These are phyloP conservation scores for Emydura subglobosa DNA, from an alignment of 2,113 vertebrate genomes.

Conservation along the genomic window DNA sequence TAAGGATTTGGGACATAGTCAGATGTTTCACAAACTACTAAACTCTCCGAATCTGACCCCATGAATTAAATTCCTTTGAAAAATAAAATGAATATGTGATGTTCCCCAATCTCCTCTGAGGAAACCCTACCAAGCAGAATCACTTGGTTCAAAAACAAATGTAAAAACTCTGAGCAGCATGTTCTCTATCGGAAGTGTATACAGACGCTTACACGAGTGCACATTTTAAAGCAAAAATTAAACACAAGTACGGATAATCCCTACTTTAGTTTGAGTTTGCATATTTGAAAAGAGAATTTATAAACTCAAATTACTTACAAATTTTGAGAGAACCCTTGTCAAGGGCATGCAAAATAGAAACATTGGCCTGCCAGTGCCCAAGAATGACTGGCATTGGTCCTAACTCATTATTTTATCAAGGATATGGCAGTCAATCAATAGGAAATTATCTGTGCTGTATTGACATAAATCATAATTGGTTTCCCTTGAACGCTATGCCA, in stretches of 20 bases:
- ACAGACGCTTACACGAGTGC: not conserved
- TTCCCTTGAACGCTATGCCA: constrained; percentile 80
- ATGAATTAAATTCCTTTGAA: constrained; percentile 11
- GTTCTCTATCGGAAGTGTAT: not conserved
- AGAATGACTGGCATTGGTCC: constrained; percentile 74
- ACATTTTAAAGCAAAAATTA: not conserved
- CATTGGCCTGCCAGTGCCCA: constrained; percentile 42
- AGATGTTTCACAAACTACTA: not conserved
- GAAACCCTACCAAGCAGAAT: constrained; percentile 2
- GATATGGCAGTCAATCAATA: constrained; percentile 84
- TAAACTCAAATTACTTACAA: constrained; percentile 59
- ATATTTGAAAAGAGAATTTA: constrained; percentile 56
- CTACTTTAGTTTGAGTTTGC: constrained; percentile 12
- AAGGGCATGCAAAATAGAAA: constrained; percentile 70
- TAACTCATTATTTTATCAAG: constrained; percentile 82
- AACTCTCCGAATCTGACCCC: not conserved
- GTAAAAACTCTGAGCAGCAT: not conserved
- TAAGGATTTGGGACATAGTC: not conserved
- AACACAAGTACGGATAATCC: not conserved
- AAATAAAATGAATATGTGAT: not conserved
- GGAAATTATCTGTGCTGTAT: constrained; percentile 81
- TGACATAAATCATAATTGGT: constrained; percentile 86
- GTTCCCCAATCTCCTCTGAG: not conserved
- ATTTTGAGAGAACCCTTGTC: constrained; percentile 64
- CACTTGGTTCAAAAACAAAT: constrained; percentile 8